Percentiles rank a stretch among this genome's conserved stretches.
phyloP scores from a whole-genome alignment of 2,113 vertebrate genomes.

The Morone chrysops region DNA sequence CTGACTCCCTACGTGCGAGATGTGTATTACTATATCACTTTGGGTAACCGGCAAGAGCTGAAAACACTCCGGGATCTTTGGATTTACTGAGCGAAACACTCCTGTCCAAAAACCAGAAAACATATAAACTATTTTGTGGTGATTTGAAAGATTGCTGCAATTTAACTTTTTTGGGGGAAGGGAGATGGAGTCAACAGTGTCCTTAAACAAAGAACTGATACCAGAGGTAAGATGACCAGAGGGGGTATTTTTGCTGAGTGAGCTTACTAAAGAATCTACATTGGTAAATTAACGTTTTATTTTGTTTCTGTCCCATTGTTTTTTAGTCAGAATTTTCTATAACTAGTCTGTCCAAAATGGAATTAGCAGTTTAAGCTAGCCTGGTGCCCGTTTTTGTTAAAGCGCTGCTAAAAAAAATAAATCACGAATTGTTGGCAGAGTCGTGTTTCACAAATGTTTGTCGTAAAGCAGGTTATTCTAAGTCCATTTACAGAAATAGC shows the following conservation, averaged over 20 bases:
- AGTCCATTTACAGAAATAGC: too few relatives aligned
- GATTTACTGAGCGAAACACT: neutral
- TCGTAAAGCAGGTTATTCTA: too few relatives aligned
- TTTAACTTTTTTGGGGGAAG: neutral
- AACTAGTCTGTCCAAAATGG: too few relatives aligned
- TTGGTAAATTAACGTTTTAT: too few relatives aligned
- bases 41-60: conserved; percentile 96
- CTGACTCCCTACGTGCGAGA: conserved; percentile 92
- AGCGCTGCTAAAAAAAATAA: too few relatives aligned
- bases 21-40: conserved; percentile 99
- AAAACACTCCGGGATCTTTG: conserved; percentile 79
- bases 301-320: too few relatives aligned
- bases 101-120: neutral
- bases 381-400: too few relatives aligned
- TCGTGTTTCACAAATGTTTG: too few relatives aligned
- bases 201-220: neutral
- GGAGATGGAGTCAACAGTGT: neutral
- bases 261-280: neutral
- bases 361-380: too few relatives aligned
- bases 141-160: neutral
- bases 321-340: too few relatives aligned
- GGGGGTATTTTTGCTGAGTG: conserved; percentile 9
- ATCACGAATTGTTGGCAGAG: too few relatives aligned
- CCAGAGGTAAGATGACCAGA: neutral
- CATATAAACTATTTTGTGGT: neutral